phyloP scores from a whole-genome alignment of 2,888 invertebrate species.

The Coelopa pilipes region DNA sequence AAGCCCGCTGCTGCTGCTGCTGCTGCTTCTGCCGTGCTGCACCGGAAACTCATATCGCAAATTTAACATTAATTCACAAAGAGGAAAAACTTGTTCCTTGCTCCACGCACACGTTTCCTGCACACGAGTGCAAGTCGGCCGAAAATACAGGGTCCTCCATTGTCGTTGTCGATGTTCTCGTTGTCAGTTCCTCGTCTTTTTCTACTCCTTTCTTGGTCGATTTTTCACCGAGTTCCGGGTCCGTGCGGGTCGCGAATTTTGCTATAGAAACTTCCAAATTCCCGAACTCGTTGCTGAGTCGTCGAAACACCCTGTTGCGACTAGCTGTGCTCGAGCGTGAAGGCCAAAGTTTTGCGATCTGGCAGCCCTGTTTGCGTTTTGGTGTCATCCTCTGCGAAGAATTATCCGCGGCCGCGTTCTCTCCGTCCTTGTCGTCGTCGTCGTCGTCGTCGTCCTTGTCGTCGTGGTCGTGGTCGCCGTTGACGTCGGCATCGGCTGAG shows the following conservation, averaged over 20 bases:
- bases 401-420: neutral
- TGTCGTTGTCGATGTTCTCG: neutral
- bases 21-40: neutral
- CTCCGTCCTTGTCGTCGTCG: too few relatives aligned
- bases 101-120: slow-evolving; percentile 9
- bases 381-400: slow-evolving; percentile 1
- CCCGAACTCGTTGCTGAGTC: neutral
- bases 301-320: neutral
- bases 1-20: neutral
- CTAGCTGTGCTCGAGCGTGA: neutral
- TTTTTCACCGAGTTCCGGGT: too few relatives aligned
- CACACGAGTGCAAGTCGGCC: slow-evolving; percentile 1
- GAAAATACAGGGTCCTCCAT: slow-evolving; percentile 11
- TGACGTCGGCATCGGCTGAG: neutral
- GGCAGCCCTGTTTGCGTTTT: slow-evolving; percentile 28
- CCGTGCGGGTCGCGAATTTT: too few relatives aligned
- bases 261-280: too few relatives aligned
- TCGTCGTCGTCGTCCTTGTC: neutral
- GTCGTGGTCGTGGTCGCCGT: neutral
- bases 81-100: slow-evolving; percentile 33
- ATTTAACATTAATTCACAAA: slow-evolving; percentile 34
- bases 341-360: slow-evolving; percentile 1
- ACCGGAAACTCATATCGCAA: slow-evolving; percentile 33
- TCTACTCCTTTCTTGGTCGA: too few relatives aligned
- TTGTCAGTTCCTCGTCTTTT: neutral